Evolutionary conservation across 2,113 vertebrate genomes (phyloP).

Genomic region (Cichladusa arquata): DNA sequence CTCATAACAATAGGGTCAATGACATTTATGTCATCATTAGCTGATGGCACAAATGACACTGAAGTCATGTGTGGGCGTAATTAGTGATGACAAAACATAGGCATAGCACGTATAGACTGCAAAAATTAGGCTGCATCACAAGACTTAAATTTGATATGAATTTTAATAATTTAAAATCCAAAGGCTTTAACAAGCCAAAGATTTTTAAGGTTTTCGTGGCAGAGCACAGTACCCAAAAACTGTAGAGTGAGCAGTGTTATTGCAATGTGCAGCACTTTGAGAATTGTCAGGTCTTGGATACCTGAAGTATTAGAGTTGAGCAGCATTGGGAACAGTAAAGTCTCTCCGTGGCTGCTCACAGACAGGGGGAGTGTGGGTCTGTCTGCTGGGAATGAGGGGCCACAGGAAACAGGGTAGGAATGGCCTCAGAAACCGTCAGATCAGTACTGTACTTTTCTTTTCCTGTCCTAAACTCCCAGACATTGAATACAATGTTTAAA

Average conservation of each 20-base stretch:
- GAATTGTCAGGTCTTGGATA: background rate
- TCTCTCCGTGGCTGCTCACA: background rate
- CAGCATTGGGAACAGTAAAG: background rate
- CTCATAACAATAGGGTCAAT: slow-evolving; percentile 17
- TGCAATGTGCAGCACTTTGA: background rate
- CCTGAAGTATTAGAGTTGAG: fast-evolving
- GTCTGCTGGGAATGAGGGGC: background rate
- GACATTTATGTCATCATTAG: background rate
- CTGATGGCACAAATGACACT: slow-evolving; percentile 9
- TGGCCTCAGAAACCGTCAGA: background rate
- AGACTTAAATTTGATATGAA: background rate
- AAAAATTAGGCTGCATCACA: background rate
- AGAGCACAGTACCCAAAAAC: background rate
- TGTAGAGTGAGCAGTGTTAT: background rate
- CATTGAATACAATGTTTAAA: background rate
- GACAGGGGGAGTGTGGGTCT: background rate
- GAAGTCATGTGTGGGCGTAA: background rate
- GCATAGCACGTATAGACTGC: background rate
- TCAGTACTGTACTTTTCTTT: background rate
- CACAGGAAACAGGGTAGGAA: background rate
- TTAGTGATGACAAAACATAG: background rate
- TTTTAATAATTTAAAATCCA: background rate
- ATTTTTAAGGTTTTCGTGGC: background rate
- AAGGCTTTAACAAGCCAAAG: background rate
- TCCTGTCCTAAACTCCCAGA: background rate